phyloP scores from a whole-genome alignment of 2,797 vertebrate genomes.

The Rhadinocentrus ornatus region DNA sequence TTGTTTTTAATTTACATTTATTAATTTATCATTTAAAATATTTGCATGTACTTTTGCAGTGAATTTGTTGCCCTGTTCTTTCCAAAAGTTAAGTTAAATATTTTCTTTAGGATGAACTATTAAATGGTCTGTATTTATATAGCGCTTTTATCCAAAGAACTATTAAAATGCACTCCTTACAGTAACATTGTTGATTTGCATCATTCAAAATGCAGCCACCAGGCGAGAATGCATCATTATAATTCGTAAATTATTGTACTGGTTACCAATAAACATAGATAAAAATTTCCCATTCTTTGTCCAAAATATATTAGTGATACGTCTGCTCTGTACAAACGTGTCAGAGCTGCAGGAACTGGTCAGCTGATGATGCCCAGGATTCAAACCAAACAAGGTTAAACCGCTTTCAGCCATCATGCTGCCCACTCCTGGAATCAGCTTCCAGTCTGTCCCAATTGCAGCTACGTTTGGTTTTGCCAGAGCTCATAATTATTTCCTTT shows the following conservation, averaged over 20 bases:
- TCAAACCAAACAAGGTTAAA: constrained; percentile 19
- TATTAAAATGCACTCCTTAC: not conserved
- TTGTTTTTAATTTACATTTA: not conserved
- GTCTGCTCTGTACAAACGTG: not conserved
- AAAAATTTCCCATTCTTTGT: not conserved
- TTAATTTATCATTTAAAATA: not conserved
- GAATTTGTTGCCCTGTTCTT: no score
- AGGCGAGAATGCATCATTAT: not conserved
- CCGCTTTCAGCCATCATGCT: constrained; percentile 8
- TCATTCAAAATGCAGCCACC: not conserved
- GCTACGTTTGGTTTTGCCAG: not conserved
- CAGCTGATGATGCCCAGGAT: not conserved
- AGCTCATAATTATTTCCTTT: not conserved
- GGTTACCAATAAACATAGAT: not conserved
- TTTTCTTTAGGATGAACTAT: not conserved
- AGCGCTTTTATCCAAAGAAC: no score
- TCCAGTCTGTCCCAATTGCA: not conserved
- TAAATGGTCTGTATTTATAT: no score
- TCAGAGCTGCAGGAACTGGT: constrained; percentile 2
- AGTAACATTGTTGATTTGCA: no score
- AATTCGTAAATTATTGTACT: not conserved
- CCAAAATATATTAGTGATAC: not conserved
- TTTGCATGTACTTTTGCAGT: no score
- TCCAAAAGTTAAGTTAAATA: not conserved
- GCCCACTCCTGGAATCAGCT: not conserved